phyloP scores from a whole-genome alignment of 2,797 vertebrate genomes.

The Alectoris magna region DNA sequence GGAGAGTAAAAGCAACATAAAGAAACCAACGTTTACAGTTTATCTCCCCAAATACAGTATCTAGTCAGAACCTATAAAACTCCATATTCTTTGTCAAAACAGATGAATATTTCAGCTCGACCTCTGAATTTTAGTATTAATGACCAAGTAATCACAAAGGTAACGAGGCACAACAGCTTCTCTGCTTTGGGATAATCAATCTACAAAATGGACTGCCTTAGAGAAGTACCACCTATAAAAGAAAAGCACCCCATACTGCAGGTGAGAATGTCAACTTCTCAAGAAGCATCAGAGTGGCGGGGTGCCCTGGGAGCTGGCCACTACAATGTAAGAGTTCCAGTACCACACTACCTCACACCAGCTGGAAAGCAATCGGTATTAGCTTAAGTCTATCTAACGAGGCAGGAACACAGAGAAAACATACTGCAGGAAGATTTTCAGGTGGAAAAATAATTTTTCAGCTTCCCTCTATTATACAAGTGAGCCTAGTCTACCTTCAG shows the following conservation, averaged over 20 bases:
- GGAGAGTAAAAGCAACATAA: background rate
- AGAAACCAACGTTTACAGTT: background rate
- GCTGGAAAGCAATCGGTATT: background rate
- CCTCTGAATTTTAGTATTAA: background rate
- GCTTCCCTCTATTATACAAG: background rate
- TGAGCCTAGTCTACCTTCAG: background rate
- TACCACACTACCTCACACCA: fast-evolving
- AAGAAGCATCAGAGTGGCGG: background rate
- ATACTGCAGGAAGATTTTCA: background rate
- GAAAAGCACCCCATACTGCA: fast-evolving
- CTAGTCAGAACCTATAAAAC: background rate
- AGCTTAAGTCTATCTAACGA: background rate
- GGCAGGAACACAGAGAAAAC: background rate
- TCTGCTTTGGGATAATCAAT: background rate
- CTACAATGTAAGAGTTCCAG: background rate
- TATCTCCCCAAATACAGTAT: background rate
- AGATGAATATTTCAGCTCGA: background rate
- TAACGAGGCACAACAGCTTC: background rate
- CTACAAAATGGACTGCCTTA: background rate
- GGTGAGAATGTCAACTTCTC: background rate
- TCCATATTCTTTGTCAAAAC: background rate
- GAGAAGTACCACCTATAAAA: background rate
- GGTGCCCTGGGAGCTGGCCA: background rate
- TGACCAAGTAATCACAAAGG: background rate
- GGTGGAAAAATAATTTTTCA: background rate